Percentiles rank a stretch among this genome's conserved stretches.
These are phyloP conservation scores for Drosophila prosaltans DNA, from an alignment of 1,140 invertebrate species.

Conservation along the genomic window DNA sequence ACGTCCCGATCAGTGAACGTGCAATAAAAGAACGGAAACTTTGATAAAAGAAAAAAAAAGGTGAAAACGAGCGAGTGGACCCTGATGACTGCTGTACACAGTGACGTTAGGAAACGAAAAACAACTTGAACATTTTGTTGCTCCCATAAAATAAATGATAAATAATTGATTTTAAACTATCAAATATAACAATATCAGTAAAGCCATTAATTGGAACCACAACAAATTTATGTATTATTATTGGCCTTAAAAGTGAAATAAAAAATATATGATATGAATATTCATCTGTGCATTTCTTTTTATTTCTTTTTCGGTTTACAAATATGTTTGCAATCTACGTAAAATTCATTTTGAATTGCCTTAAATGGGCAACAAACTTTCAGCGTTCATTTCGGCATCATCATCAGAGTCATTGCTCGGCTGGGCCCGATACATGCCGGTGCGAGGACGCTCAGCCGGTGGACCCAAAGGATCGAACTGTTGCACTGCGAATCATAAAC, in stretches of 20 bases:
- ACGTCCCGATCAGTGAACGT: not conserved
- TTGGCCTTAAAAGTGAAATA: conserved; percentile 7
- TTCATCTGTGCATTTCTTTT: not conserved
- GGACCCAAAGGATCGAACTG: conserved; percentile 89
- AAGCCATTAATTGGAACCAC: conserved; percentile 2
- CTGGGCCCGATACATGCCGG: conserved; percentile 86
- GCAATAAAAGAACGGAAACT: not conserved
- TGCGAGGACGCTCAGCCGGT: conserved; percentile 89
- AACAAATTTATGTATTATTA: conserved; percentile 10
- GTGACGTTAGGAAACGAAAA: not conserved
- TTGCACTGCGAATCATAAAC: conserved; percentile 11
- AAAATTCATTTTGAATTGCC: not conserved
- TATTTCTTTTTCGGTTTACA: not conserved
- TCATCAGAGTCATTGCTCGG: conserved; percentile 90
- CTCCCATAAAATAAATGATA: not conserved
- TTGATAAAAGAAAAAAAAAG: not conserved
- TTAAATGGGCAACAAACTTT: conserved; percentile 89
- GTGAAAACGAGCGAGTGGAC: not conserved
- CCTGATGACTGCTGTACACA: not conserved
- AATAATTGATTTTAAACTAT: conserved; percentile 1
- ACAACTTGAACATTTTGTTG: not conserved
- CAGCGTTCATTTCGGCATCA: conserved; percentile 90
- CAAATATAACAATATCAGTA: conserved; percentile 6
- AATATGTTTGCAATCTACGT: not conserved
- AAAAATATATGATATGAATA: not conserved